phyloP scores from a whole-genome alignment of 2,888 invertebrate genomes.

The Pilophorus perplexus region DNA sequence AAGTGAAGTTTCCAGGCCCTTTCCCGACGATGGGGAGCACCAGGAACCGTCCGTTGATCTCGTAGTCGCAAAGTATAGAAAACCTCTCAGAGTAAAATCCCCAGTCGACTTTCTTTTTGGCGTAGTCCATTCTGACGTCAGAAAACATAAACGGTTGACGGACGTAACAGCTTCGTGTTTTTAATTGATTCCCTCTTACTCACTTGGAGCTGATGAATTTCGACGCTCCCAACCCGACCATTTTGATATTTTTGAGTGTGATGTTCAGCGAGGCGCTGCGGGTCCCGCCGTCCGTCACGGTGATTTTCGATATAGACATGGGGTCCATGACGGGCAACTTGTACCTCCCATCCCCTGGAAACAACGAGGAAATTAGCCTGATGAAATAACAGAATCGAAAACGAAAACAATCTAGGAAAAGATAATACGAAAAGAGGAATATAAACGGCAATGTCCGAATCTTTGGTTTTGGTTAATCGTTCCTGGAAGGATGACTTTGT shows the following conservation, averaged over 20 bases:
- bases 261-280: slow-evolving; percentile 12
- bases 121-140: not conserved
- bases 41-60: slow-evolving; percentile 48
- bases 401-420: too few relatives aligned
- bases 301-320: not conserved
- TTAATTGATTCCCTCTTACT: not conserved
- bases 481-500: too few relatives aligned
- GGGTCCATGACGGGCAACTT: slow-evolving; percentile 13
- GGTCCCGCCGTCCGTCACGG: slow-evolving; percentile 1
- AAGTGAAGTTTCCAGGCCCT: slow-evolving; percentile 48
- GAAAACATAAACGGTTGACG: not conserved
- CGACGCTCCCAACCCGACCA: slow-evolving; percentile 7
- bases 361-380: too few relatives aligned
- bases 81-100: not conserved
- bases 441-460: not conserved
- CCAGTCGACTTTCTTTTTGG: slow-evolving; percentile 11
- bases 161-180: not conserved
- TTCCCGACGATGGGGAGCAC: slow-evolving; percentile 49
- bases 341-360: slow-evolving; percentile 16
- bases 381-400: too few relatives aligned
- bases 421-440: too few relatives aligned
- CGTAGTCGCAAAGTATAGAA: slow-evolving; percentile 46
- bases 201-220: slow-evolving; percentile 18
- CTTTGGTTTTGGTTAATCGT: too few relatives aligned
- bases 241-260: slow-evolving; percentile 18